phyloP scores from a whole-genome alignment of 1,140 invertebrate species.

The Papilio xuthus region DNA sequence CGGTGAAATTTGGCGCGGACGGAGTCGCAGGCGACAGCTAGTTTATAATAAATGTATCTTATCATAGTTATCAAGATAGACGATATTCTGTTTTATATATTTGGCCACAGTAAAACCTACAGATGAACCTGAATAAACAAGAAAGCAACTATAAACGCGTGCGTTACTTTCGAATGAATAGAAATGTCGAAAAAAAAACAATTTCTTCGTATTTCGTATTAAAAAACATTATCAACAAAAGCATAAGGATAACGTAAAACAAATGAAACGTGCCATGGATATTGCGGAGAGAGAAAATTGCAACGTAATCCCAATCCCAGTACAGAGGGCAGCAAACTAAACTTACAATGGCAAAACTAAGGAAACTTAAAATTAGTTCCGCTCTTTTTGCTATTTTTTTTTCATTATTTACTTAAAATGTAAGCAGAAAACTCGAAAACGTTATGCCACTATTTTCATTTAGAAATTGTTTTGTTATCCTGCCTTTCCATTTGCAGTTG shows the following conservation, averaged over 20 bases:
- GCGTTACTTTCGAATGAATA: no score
- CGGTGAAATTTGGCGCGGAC: no score
- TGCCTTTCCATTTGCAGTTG: no score
- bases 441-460: neutral
- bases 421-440: neutral
- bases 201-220: neutral
- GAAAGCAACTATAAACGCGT: no score
- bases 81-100: neutral
- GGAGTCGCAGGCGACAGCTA: no score
- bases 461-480: neutral
- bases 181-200: neutral
- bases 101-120: no score
- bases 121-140: no score
- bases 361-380: constrained; percentile 22
- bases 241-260: neutral
- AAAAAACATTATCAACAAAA: constrained; percentile 6
- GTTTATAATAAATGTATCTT: no score
- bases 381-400: neutral
- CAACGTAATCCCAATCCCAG: constrained; percentile 11
- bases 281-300: constrained; percentile 16
- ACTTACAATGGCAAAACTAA: constrained; percentile 30
- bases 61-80: neutral
- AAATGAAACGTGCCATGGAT: constrained; percentile 30
- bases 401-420: constrained; percentile 17
- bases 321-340: neutral